Percentiles rank a stretch among this genome's conserved stretches.
Evolutionary conservation across 2,113 vertebrate species (phyloP).

Genomic region (Embiotoca jacksoni): DNA sequence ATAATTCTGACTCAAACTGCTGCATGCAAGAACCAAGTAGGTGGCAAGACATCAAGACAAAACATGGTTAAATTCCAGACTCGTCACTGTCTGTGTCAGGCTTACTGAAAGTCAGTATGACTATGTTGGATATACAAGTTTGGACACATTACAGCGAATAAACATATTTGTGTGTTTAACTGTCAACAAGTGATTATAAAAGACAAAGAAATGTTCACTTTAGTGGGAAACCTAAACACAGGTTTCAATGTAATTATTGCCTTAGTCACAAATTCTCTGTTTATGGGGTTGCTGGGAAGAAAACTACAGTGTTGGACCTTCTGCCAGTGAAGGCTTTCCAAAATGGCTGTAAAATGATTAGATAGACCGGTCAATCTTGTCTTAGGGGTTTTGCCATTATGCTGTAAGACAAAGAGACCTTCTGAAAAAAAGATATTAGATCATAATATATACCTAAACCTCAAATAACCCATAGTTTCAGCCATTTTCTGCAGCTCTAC

Average conservation of each 20-base stretch:
- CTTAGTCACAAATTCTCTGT: conserved; percentile 57
- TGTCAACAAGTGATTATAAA: conserved; percentile 46
- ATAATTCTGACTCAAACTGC: conserved; percentile 36
- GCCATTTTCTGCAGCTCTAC: conserved; percentile 31
- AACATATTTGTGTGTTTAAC: conserved; percentile 40
- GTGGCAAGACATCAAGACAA: conserved; percentile 34
- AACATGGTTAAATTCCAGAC: conserved; percentile 44
- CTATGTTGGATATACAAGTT: conserved; percentile 24
- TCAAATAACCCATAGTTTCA: conserved; percentile 10
- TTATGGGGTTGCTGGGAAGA: conserved; percentile 55
- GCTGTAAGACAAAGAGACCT: conserved; percentile 23
- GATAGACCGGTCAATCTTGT: conserved; percentile 36
- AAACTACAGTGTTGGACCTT: conserved; percentile 11
- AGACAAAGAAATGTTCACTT: conserved; percentile 46
- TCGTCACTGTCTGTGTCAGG: conserved; percentile 35
- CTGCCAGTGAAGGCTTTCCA: conserved; percentile 45
- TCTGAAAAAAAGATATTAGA: neutral
- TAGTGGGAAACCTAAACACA: conserved; percentile 42
- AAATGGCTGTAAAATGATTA: conserved; percentile 39
- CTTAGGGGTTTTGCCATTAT: conserved; percentile 27
- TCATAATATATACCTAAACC: conserved; percentile 27
- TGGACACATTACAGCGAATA: conserved; percentile 21
- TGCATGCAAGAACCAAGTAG: conserved; percentile 21
- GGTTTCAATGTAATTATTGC: conserved; percentile 40
- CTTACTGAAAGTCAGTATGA: conserved; percentile 39